Base-by-base conservation (phyloP, 2,888 invertebrate genomes). In the Hymenopus coronatus region DNA sequence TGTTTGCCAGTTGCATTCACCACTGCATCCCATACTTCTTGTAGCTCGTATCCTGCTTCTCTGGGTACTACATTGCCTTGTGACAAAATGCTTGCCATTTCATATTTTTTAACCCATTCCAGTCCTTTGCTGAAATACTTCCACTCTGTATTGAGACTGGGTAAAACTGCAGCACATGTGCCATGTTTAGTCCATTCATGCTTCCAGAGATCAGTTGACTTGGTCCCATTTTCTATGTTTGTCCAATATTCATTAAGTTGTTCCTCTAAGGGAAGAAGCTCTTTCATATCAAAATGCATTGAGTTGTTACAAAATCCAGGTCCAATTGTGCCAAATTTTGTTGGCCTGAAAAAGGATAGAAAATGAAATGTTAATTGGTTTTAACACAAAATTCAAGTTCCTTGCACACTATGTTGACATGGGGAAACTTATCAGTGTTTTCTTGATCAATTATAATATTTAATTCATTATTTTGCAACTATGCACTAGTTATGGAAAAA, bases 101-200 rank as follows among this genome's bases (percentile, higher is more conserved):
- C 94, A 92, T 95, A 97, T 84, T 94, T 92, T 82, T 94, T 92
- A 3, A 95, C 93, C 94, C 96, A 95, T 1, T 93, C 92, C 4
- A 97, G 92, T 0, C 96, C 97, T 90, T 95, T 94, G 0, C 93
- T 92, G 91, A 97, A 97, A 92, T 97, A 97, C 91, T 96, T 96
- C 0, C 94, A 91, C 91, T 97, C 96, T 28, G 94, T 94, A 91
- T 95, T 94, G 0, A 97, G 92, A 6, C 93, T 91, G 0, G 95
- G 93, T 4, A 97, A 90, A 7, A 93, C 91, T 85, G 83, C 94
- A 2, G 97, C 96, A 92, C 97, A 97, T 0, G 97, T 97, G 3
- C 97, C 97, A 92, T 97, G 97, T 91, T 97, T 97, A 0, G 94
- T 92, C 97, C 97, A 97, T 92, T 97, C 97, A 92, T 97, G 97